Evolutionary conservation across 1,140 invertebrate genomes (phyloP).

Genomic region (Acyrthosiphon pisum): DNA sequence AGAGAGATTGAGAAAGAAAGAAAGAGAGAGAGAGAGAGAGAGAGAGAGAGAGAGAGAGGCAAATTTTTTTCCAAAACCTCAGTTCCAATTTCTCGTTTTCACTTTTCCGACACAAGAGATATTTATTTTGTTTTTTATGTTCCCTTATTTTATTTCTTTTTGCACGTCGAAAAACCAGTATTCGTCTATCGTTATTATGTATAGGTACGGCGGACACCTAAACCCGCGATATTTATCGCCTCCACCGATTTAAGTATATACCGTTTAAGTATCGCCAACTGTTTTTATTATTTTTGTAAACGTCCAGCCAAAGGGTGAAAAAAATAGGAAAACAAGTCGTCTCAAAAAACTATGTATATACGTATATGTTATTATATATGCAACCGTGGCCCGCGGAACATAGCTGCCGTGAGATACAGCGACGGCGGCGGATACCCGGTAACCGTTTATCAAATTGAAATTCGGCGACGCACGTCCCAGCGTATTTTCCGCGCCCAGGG

Average conservation of each 20-base stretch:
- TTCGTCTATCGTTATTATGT: not conserved
- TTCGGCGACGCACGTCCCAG: slow-evolving; percentile 19
- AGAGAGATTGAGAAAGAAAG: not conserved
- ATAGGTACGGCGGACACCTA: not conserved
- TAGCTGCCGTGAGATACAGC: not conserved
- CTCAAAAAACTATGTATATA: not conserved
- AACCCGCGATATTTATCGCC: slow-evolving; percentile 11
- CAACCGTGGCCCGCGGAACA: not conserved
- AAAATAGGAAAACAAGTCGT: not conserved
- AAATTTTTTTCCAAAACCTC: not conserved
- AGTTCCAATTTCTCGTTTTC: not conserved
- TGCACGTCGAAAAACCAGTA: not conserved
- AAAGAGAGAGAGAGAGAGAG: not conserved
- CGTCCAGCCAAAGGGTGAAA: not conserved
- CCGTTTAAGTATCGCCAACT: not conserved
- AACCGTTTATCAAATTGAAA: slow-evolving; percentile 52
- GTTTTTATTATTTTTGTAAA: not conserved
- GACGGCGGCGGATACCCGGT: not conserved
- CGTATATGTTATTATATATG: not conserved
- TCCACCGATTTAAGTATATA: not conserved
- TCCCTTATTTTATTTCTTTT: not conserved
- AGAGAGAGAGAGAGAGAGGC: not conserved
- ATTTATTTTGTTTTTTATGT: not conserved
- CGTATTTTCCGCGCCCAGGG: slow-evolving; percentile 14
- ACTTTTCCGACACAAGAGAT: not conserved